Conservation (phyloP, 2,113 vertebrate genomes). For the Atrichornis clamosus region DNA sequence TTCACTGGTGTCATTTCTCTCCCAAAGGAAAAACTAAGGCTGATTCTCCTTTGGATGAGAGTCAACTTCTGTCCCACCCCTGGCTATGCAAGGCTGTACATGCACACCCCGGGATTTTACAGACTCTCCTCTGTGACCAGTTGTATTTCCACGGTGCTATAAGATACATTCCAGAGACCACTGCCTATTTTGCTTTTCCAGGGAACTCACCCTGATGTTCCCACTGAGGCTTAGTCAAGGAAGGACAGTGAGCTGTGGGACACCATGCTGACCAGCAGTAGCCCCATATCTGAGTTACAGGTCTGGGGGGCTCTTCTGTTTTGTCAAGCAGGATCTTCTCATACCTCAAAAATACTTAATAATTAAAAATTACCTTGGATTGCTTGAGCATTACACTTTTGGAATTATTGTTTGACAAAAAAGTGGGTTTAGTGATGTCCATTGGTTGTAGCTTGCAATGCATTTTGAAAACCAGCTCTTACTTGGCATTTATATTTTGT, state of each 20-base stretch:
- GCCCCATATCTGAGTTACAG: not conserved
- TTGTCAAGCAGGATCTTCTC: not conserved
- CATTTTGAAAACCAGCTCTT: not conserved
- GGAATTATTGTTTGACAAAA: not conserved
- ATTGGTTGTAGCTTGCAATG: not conserved
- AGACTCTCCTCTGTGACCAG: not conserved
- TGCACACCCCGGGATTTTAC: not conserved
- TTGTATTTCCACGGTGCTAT: not conserved
- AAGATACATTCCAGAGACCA: fast-evolving
- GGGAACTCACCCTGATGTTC: not conserved
- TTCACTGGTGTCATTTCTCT: not conserved
- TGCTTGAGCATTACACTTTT: not conserved
- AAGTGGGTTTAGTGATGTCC: not conserved
- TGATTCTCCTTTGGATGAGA: not conserved
- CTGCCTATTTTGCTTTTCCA: not conserved
- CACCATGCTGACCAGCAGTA: not conserved
- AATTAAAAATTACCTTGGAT: not conserved
- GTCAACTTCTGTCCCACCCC: not conserved
- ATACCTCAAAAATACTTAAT: not conserved
- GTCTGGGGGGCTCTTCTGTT: not conserved
- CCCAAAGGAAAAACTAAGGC: not conserved
- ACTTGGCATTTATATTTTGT: not conserved
- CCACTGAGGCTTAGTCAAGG: fast-evolving
- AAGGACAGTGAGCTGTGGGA: not conserved
- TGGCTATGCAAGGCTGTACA: not conserved